Evolutionary conservation across 2,888 invertebrate genomes (phyloP).

Genomic region (Chrysina gloriosa): DNA sequence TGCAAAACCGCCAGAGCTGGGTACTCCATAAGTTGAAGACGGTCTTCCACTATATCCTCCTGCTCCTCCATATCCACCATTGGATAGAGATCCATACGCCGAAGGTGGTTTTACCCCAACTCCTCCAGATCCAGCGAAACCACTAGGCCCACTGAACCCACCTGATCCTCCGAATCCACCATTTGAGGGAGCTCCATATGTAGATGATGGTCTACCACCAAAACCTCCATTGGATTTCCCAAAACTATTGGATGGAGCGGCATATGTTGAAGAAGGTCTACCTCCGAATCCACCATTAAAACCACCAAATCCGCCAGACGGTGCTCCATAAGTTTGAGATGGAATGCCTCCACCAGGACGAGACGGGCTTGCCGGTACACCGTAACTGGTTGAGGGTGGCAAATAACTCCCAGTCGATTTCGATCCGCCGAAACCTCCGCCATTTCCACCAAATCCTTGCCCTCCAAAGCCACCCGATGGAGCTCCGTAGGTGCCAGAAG

Average conservation of each 20-base stretch:
- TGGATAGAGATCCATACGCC: conserved; percentile 56
- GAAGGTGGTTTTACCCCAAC: conserved; percentile 53
- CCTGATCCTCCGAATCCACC: conserved; percentile 45
- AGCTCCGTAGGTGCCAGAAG: conserved; percentile 64
- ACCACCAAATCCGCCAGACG: conserved; percentile 21
- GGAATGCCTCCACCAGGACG: conserved; percentile 47
- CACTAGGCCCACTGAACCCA: conserved; percentile 40
- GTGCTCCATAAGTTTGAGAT: conserved; percentile 26
- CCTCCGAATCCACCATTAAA: conserved; percentile 37
- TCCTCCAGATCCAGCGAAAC: conserved; percentile 36
- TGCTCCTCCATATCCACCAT: conserved; percentile 38
- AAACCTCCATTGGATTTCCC: conserved; percentile 17
- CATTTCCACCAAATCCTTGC: conserved; percentile 56
- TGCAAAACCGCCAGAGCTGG: conserved; percentile 49
- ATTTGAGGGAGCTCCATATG: conserved; percentile 53
- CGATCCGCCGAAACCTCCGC: conserved; percentile 47
- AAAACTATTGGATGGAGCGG: conserved; percentile 41
- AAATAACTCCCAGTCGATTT: conserved; percentile 68
- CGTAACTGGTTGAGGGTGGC: conserved; percentile 69
- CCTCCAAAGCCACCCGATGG: conserved; percentile 61
- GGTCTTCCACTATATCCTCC: conserved; percentile 49
- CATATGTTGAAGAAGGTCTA: conserved; percentile 46
- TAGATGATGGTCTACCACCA: conserved; percentile 55
- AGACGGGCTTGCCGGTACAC: conserved; percentile 59
- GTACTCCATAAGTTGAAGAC: conserved; percentile 54